Evolutionary conservation across 2,113 vertebrate genomes (phyloP).

Genomic region (Talpa occidentalis): DNA sequence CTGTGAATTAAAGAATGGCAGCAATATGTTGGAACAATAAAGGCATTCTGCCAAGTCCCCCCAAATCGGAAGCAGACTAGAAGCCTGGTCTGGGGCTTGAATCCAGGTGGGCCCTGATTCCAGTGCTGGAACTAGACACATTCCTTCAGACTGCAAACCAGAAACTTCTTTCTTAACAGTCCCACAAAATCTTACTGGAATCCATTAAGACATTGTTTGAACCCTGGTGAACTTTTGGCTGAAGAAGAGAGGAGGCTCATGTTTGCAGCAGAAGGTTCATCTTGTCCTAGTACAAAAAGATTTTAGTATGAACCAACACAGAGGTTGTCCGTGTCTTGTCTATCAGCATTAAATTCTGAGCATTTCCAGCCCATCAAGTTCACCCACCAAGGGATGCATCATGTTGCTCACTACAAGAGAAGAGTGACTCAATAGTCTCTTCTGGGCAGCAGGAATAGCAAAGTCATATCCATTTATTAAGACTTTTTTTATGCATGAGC

Average conservation of each 20-base stretch:
- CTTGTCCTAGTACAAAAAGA: constrained; percentile 69
- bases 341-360: constrained; percentile 55
- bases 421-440: neutral
- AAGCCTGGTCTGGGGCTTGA: constrained; percentile 46
- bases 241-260: constrained; percentile 66
- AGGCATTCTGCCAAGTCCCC: constrained; percentile 66
- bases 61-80: constrained; percentile 69
- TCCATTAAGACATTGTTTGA: constrained; percentile 70
- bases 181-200: constrained; percentile 68
- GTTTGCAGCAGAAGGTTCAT: constrained; percentile 64
- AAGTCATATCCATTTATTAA: neutral
- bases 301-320: constrained; percentile 61
- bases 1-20: constrained; percentile 65
- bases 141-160: constrained; percentile 58
- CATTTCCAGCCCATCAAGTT: neutral
- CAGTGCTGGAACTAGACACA: constrained; percentile 21
- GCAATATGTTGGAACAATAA: constrained; percentile 59
- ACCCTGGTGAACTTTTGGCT: constrained; percentile 73
- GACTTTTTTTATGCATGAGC: neutral
- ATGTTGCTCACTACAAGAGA: neutral
- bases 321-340: constrained; percentile 54
- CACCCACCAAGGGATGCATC: neutral
- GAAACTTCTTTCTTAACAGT: constrained; percentile 54
- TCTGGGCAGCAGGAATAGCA: neutral
- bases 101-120: constrained; percentile 60